Evolutionary conservation across 2,888 invertebrate genomes (phyloP), one percentile per base, ranked within the genome.

Genomic region (Phoenoteleia sp.): DNA sequence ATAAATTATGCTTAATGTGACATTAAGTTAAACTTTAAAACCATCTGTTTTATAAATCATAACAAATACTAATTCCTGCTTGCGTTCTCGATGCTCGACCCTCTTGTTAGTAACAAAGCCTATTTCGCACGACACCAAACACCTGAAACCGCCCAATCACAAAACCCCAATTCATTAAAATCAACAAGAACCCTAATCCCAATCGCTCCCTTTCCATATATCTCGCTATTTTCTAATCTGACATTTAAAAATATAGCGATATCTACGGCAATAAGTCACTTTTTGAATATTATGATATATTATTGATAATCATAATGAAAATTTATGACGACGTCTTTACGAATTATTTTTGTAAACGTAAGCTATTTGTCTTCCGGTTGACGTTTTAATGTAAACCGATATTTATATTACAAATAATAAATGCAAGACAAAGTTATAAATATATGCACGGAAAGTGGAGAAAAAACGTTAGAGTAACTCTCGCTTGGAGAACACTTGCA

Each of bases 131-230:
- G 33, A 66, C 33, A 66, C 33, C 6, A 21, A 29, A n/a, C 33
- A 52, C 52, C 52, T 67, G 25, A 36, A 52, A 11, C 36, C 39
- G 17, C 25, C 67, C 52, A 67, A 52, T 67, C 67, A 52, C 36
- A 67, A 67, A 52, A 52, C 39, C 36, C 25, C 67, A 25, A 67
- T 52, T 36, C 36, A 49, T 49, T 66, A 49, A 66, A 64, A 64
- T 64, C 64, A 49, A 64, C 64, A 33, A 33, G 49, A 66, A 49
- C 66, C 49, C 66, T 66, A 49, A 39, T 27, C 19, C 17, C 27
- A 25, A 27, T 36, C 17, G 27, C 27, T 64, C 29, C 64, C 64
- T 47, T 11, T 7, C 33, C n/a, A 3, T 4, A 21, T 7, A 49
- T 9, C 17, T 19, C n/a, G 27, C 45, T 13, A 45, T 62, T 62